These are phyloP conservation scores for Mixornis gularis DNA, from an alignment of 2,113 vertebrate genomes.

Conservation along the genomic window DNA sequence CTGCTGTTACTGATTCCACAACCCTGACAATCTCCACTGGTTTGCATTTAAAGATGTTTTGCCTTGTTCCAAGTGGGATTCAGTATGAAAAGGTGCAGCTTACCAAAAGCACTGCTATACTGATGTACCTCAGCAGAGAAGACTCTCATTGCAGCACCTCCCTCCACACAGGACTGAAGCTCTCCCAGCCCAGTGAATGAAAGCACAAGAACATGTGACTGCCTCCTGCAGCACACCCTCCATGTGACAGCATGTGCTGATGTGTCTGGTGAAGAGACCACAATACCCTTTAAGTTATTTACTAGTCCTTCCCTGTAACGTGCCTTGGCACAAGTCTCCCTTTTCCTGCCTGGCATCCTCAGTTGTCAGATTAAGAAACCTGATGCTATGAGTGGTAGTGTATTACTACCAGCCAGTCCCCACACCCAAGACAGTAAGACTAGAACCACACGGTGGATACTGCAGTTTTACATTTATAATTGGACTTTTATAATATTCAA, in stretches of 20 bases:
- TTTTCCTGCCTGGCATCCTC: not conserved
- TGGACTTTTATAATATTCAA: conserved; percentile 77
- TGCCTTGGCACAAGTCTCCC: not conserved
- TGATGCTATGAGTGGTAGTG: not conserved
- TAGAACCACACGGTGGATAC: conserved; percentile 73
- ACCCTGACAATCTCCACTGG: not conserved
- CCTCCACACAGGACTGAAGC: not conserved
- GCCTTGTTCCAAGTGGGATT: not conserved
- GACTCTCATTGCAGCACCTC: not conserved
- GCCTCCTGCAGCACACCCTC: not conserved
- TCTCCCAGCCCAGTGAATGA: not conserved
- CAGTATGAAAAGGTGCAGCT: not conserved
- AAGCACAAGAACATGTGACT: not conserved
- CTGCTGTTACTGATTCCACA: not conserved
- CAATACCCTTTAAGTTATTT: not conserved
- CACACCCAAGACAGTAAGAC: conserved; percentile 48
- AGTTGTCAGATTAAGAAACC: not conserved
- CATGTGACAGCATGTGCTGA: not conserved
- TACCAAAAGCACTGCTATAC: not conserved
- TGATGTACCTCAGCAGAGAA: not conserved
- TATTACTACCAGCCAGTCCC: not conserved
- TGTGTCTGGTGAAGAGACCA: not conserved
- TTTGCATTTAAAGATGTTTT: not conserved
- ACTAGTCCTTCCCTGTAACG: not conserved
- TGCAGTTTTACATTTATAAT: conserved; percentile 81